A percentile compares a stretch with the other conserved stretches of the same genome.
Conservation (phyloP, 1,140 invertebrate species). For the Macrosteles quadrilineatus region DNA sequence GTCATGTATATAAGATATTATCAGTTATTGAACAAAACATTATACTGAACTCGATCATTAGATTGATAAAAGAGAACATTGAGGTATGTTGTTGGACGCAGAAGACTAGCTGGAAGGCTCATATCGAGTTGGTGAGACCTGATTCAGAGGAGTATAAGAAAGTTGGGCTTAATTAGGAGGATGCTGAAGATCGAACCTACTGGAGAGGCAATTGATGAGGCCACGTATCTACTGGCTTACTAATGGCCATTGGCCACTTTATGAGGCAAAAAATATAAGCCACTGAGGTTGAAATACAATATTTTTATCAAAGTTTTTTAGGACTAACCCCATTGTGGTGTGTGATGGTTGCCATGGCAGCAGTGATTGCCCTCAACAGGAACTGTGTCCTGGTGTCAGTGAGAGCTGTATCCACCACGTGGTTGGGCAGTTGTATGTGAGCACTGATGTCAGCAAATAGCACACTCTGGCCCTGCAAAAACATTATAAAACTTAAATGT, state of each 20-base stretch:
- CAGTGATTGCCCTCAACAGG: slow-evolving; percentile 48
- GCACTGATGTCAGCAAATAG: slow-evolving; percentile 53
- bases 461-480: slow-evolving; percentile 49
- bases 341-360: slow-evolving; percentile 39
- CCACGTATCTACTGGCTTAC: too few species aligned
- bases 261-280: too few species aligned
- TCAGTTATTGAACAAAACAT: background rate
- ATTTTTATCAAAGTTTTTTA: too few species aligned
- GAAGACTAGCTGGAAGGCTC: too few species aligned
- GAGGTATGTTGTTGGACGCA: slow-evolving; percentile 32
- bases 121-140: too few species aligned
- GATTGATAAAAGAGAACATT: background rate
- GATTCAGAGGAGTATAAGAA: too few species aligned
- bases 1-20: background rate
- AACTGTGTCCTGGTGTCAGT: slow-evolving; percentile 49
- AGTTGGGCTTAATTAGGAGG: too few species aligned
- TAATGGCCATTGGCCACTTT: too few species aligned
- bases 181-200: too few species aligned
- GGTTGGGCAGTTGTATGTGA: slow-evolving; percentile 48
- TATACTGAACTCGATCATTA: too few species aligned
- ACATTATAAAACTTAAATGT: slow-evolving; percentile 37
- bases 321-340: slow-evolving; percentile 23
- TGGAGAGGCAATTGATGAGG: too few species aligned
- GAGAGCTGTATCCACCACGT: slow-evolving; percentile 48
- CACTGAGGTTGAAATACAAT: too few species aligned